Evolutionary conservation across 2,797 vertebrate species (phyloP).

Genomic region (Hirundo rustica): DNA sequence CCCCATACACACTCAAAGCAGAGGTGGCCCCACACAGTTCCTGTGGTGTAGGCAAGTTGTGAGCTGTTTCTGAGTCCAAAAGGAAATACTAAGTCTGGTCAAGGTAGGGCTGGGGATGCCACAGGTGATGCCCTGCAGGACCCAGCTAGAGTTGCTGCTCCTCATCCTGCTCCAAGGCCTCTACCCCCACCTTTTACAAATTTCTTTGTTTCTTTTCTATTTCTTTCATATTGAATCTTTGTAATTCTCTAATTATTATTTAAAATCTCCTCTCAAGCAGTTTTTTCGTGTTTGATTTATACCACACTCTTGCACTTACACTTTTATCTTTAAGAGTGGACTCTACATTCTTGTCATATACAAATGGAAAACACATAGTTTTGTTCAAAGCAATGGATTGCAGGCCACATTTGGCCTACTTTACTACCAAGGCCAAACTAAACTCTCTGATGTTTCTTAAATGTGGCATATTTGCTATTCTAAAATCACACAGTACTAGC

Average conservation of each 20-base stretch:
- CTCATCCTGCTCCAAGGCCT: background rate
- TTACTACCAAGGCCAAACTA: background rate
- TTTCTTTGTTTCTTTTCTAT: background rate
- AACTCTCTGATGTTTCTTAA: background rate
- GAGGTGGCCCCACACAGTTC: rapidly evolving
- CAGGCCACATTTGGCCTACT: background rate
- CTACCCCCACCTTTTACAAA: rapidly evolving
- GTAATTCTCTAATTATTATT: background rate
- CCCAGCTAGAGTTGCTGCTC: background rate
- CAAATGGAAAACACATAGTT: background rate
- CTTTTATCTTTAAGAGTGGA: background rate
- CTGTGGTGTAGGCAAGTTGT: background rate
- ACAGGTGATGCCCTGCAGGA: background rate
- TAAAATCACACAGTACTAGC: background rate
- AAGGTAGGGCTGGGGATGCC: background rate
- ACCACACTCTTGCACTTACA: background rate
- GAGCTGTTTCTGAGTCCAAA: background rate
- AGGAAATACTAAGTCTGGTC: background rate
- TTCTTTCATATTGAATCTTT: background rate
- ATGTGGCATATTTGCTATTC: background rate
- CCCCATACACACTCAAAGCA: rapidly evolving
- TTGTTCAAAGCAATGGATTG: background rate
- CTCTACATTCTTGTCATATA: background rate
- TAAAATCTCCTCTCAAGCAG: background rate
- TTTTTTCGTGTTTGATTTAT: background rate